phyloP scores from a whole-genome alignment of 2,113 vertebrate genomes.

The Platysteira castanea region DNA sequence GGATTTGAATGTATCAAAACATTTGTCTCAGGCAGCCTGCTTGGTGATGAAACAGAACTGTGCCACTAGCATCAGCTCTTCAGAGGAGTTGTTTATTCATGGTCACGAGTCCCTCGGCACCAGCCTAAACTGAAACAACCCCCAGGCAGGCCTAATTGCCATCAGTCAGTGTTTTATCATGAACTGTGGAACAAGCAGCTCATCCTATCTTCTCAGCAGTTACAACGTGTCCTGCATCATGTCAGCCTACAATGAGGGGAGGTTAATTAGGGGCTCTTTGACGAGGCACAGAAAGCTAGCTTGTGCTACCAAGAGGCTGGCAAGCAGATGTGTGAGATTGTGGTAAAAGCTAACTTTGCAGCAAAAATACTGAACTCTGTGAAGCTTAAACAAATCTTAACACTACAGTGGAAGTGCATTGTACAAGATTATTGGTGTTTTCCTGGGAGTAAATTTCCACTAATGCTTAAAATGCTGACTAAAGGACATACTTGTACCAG shows the following conservation, averaged over 20 bases:
- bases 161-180: background rate
- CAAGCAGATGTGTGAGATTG: background rate
- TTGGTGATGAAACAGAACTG: background rate
- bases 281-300: background rate
- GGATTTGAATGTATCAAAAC: background rate
- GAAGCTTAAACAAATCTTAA: background rate
- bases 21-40: background rate
- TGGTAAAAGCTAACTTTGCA: background rate
- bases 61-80: background rate
- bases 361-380: background rate
- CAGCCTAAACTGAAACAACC: background rate
- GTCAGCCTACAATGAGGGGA: background rate
- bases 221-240: background rate
- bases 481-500: background rate
- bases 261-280: background rate
- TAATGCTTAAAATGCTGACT: background rate
- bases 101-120: background rate
- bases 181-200: background rate
- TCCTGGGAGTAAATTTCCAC: background rate
- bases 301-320: background rate
- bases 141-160: background rate
- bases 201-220: background rate
- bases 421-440: background rate
- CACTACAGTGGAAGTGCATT: background rate
- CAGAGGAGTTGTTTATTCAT: background rate